Conservation (phyloP, 1,140 invertebrate genomes). For the Bilobella aurantiaca region DNA sequence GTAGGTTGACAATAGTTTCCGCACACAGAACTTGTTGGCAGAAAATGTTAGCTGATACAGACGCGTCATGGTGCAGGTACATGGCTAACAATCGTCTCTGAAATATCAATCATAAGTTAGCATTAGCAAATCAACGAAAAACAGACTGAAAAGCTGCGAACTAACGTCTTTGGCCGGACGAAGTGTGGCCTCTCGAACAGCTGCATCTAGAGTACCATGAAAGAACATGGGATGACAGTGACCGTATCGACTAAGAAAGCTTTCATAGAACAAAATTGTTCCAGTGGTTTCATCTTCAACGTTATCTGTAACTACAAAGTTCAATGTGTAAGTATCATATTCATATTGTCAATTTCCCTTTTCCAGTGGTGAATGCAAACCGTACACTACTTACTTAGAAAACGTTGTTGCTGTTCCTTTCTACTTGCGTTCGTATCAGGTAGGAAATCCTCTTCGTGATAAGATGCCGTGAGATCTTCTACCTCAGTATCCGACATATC, state of each 20-base stretch:
- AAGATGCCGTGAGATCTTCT: slow-evolving; percentile 33
- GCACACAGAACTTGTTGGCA: slow-evolving; percentile 85
- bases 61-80: slow-evolving; percentile 88
- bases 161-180: slow-evolving; percentile 77
- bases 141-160: slow-evolving; percentile 20
- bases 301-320: slow-evolving; percentile 65
- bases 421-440: slow-evolving; percentile 19
- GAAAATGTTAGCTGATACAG: slow-evolving; percentile 88
- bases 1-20: slow-evolving; percentile 74
- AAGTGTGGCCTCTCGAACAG: slow-evolving; percentile 72
- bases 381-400: slow-evolving; percentile 22
- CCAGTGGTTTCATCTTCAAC: slow-evolving; percentile 74
- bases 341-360: too few species aligned
- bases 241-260: slow-evolving; percentile 72
- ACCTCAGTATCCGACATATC: slow-evolving; percentile 30
- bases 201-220: slow-evolving; percentile 77
- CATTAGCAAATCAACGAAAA: slow-evolving; percentile 13
- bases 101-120: slow-evolving; percentile 35
- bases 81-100: slow-evolving; percentile 82
- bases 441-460: slow-evolving; percentile 31
- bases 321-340: slow-evolving; percentile 6
- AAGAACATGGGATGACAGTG: slow-evolving; percentile 77
- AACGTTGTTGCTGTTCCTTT: slow-evolving; percentile 18
- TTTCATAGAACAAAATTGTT: slow-evolving; percentile 70
- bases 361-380: too few species aligned